phyloP scores from a whole-genome alignment of 2,113 vertebrate species.

The Garra rufa region DNA sequence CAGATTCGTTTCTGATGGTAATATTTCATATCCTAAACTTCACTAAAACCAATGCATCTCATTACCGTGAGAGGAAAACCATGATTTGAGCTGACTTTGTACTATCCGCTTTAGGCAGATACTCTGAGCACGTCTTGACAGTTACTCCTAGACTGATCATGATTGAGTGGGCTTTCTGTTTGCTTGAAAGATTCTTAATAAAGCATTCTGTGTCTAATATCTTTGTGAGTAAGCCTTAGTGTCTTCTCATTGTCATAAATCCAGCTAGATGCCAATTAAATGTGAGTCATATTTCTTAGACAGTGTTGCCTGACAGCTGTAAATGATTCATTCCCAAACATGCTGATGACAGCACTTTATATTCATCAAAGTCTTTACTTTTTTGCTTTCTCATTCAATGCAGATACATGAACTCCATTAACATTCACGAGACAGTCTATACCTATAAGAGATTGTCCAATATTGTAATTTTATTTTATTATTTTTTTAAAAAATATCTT shows the following conservation, averaged over 20 bases:
- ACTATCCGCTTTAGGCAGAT: slow-evolving; percentile 14
- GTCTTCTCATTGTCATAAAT: slow-evolving; percentile 14
- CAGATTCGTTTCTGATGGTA: slow-evolving; percentile 17
- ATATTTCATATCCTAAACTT: slow-evolving; percentile 19
- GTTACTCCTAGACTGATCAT: slow-evolving; percentile 11
- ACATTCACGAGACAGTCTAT: neutral
- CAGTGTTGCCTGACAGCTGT: neutral
- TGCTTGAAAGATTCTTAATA: slow-evolving; percentile 10
- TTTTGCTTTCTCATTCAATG: neutral
- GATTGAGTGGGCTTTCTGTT: slow-evolving; percentile 34
- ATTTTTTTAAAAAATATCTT: neutral
- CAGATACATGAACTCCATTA: neutral
- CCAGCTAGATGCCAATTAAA: slow-evolving; percentile 6
- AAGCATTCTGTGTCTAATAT: slow-evolving; percentile 14
- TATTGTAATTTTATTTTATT: neutral
- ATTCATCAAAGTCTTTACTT: slow-evolving; percentile 2
- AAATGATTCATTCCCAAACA: neutral
- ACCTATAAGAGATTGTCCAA: neutral
- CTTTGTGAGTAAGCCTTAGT: slow-evolving; percentile 12
- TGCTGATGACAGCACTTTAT: slow-evolving; percentile 15
- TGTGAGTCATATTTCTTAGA: slow-evolving; percentile 18
- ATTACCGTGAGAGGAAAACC: slow-evolving; percentile 3
- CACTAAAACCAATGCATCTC: slow-evolving; percentile 17
- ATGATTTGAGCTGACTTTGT: slow-evolving; percentile 26
- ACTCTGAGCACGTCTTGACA: slow-evolving; percentile 14